A percentile compares a stretch with the other conserved stretches of the same genome.
Conservation (phyloP, 2,888 invertebrate species). For the Sussaba pulchella region DNA sequence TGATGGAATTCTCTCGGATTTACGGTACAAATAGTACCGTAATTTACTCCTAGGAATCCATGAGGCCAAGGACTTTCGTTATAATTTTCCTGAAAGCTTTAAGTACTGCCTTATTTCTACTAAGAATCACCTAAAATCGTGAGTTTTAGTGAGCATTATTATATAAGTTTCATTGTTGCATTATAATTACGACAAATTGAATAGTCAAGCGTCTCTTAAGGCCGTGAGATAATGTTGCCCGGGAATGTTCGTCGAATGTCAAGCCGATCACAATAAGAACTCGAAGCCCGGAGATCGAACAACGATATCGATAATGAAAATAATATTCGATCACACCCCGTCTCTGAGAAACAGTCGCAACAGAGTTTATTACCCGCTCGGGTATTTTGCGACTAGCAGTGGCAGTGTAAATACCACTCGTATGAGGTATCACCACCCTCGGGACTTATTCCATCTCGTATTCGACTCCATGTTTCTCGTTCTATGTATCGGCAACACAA, state of each 20-base stretch:
- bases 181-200: constrained; percentile 80
- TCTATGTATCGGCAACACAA: constrained; percentile 26
- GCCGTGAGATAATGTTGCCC: constrained; percentile 76
- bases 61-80: no score
- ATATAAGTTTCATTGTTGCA: constrained; percentile 71
- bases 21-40: not conserved
- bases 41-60: no score
- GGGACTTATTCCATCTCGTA: constrained; percentile 58
- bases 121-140: no score
- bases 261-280: not conserved
- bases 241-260: constrained; percentile 67
- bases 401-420: constrained; percentile 65
- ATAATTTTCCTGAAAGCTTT: no score
- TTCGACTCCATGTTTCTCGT: constrained; percentile 44
- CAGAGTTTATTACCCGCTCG: constrained; percentile 55
- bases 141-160: constrained; percentile 23
- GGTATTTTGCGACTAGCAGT: constrained; percentile 63
- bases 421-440: constrained; percentile 61
- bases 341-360: constrained; percentile 25
- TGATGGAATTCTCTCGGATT: no score
- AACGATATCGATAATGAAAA: constrained; percentile 53
- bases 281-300: constrained; percentile 27
- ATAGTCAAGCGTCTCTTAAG: constrained; percentile 78
- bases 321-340: constrained; percentile 52
- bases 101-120: no score